Evolutionary conservation across 2,113 vertebrate species (phyloP), one percentile per base, ranked within the genome.

Genomic region (Etheostoma cragini): DNA sequence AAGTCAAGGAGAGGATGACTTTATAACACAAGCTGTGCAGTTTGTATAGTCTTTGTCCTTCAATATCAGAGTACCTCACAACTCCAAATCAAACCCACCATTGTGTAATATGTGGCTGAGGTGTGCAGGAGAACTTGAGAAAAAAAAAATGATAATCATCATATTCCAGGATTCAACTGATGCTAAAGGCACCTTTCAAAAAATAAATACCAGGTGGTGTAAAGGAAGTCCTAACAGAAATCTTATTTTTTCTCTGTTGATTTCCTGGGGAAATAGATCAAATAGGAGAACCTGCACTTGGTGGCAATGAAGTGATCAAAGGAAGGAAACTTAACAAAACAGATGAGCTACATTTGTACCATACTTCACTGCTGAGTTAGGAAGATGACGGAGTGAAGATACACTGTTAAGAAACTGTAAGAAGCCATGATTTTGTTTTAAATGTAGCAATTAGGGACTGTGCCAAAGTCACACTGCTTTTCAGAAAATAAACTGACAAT

Each of bases 11-110:
- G 82, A 88, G 86, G 85, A 86, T 87, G 71, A 71, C 57, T 72
- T 73, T 78, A 76, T 71, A 89, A 93, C 87, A 90, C 92, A 85
- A 89, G 70, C 86, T 85, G 91, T 93, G 87, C 91, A 93, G 92
- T 90, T 80, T 82, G 87, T 78, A 91, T 80, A 89, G 87, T 94
- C 86, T 92, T 91, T 92, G 87, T 91, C 84, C 89, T 91, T 91
- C 88, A 90, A 84, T 87, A 90, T 70, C 65, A 66, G 72, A 89
- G 87, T 91, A 91, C 89, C 92, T 90, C 86, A 80, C 76, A 83
- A 80, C 83, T 86, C 85, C 64, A 81, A 77, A 57, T 54, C 13
- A 66, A 64, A 75, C 79, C 42, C 83, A 83, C 63, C 47, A 12
- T 38, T 10, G 53, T 30, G 30, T 30, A 30, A 30, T 64, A 83